Conservation (phyloP, 2,888 invertebrate species). For the Crioceris asparagi region DNA sequence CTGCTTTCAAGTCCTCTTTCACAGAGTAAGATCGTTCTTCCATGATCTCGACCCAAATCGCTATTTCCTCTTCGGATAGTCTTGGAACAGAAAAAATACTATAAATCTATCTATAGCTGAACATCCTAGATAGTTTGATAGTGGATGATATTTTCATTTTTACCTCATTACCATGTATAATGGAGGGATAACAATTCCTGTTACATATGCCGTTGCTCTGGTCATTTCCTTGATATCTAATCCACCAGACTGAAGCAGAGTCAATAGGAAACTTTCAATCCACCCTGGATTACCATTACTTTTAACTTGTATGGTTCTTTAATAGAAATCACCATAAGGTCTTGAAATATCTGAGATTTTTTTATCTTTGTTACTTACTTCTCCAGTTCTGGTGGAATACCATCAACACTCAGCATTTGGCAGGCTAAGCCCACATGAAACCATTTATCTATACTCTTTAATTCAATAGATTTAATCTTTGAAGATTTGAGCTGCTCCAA, state of each 20-base stretch:
- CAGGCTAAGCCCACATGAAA: conserved; percentile 52
- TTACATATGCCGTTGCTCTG: conserved; percentile 26
- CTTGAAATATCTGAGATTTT: not conserved
- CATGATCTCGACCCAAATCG: conserved; percentile 23
- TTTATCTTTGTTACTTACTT: conserved; percentile 36
- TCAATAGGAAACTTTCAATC: conserved; percentile 54
- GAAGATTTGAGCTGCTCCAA: conserved; percentile 15
- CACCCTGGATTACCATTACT: conserved; percentile 56
- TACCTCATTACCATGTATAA: conserved; percentile 32
- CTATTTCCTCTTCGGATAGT: conserved; percentile 19
- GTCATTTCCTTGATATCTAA: conserved; percentile 39
- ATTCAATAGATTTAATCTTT: conserved; percentile 31
- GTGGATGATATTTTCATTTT: not conserved
- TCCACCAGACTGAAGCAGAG: conserved; percentile 45
- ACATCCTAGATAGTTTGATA: too few relatives aligned
- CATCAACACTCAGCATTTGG: conserved; percentile 50
- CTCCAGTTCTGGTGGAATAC: conserved; percentile 53
- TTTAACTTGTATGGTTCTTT: conserved; percentile 44
- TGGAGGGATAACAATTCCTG: conserved; percentile 31
- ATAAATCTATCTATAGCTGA: not conserved
- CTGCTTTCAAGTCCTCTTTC: conserved; percentile 15
- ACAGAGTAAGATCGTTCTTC: conserved; percentile 19
- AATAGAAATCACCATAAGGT: conserved; percentile 5
- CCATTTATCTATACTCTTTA: conserved; percentile 46
- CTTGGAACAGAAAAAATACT: conserved; percentile 7